Base-by-base conservation (phyloP, 35 echinoderm and acorn worm genomes). In the Eucidaris tribuloides region DNA sequence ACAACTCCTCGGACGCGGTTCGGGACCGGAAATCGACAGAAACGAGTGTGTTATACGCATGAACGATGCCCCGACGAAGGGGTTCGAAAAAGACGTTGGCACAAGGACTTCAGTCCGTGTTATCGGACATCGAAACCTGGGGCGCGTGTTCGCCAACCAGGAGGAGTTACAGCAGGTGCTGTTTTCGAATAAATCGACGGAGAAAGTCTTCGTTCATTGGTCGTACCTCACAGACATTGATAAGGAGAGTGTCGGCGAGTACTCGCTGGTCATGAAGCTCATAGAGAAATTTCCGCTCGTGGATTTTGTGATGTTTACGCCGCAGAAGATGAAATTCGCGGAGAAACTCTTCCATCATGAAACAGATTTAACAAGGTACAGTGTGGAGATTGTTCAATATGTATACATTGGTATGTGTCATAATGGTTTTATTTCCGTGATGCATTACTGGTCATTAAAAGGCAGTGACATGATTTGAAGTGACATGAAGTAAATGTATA, bases 331-430 rank as follows among this genome's bases (percentile, higher is more conserved):
- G 90, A 88, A 82, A 71, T 86, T 85, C 42, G 85, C 87, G 0
- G 96, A 99, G 35, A 84, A 90, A 27, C 58, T 99, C 17, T 99
- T 99, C 46, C 43, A 81, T 22, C 91, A 90, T 61, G 96, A 99
- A 84, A 99, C 96, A 38, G 96, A 91, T 29, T 71, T 93, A 57
- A 92, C 79, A 74, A 78, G 96, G 96, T 99, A 84, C 28, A 72
- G 89, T 77, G 42, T 76, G 0, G 7, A 2, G 18, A 38, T 27
- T 39, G 33, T 62, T n/a, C n/a, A n/a, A n/a, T n/a, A n/a, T n/a
- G n/a, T n/a, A n/a, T n/a, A n/a, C n/a, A n/a, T n/a, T n/a, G n/a
- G n/a, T n/a, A n/a, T n/a, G n/a, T n/a, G n/a, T n/a, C n/a, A n/a
- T n/a, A n/a, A n/a, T n/a, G n/a, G n/a, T n/a, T n/a, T n/a, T n/a